These are phyloP conservation scores for Carcharodon carcharias DNA, from an alignment of 2,797 vertebrate species.

Conservation along the genomic window DNA sequence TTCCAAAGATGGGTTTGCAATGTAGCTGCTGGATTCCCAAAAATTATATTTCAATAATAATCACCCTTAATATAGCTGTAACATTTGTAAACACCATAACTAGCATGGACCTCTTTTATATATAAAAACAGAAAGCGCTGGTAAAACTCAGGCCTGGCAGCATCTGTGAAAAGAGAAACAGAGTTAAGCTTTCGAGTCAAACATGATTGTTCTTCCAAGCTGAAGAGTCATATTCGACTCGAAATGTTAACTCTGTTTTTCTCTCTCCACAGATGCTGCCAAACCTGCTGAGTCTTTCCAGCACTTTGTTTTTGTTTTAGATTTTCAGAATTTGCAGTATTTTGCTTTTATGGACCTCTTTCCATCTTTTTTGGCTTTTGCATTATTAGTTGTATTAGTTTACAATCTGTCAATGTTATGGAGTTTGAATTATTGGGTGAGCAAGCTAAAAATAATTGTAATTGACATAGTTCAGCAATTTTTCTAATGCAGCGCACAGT, in stretches of 20 bases:
- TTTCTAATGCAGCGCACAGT: neutral
- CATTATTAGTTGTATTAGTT: neutral
- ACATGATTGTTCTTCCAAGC: too few species aligned
- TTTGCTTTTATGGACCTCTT: neutral
- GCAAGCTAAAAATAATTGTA: constrained; percentile 5
- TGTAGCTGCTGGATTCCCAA: neutral
- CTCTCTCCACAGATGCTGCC: too few species aligned
- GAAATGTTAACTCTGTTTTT: too few species aligned
- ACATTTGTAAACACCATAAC: neutral
- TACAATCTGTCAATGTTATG: constrained; percentile 17
- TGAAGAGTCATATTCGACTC: too few species aligned
- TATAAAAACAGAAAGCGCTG: too few species aligned
- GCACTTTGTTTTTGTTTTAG: too few species aligned
- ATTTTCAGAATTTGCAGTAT: too few species aligned
- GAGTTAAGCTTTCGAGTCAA: too few species aligned
- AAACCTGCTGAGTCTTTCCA: too few species aligned
- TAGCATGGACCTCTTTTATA: neutral
- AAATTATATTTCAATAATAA: neutral
- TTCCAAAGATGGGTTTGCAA: neutral
- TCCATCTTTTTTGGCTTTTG: neutral
- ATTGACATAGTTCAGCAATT: neutral
- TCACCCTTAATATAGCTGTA: neutral
- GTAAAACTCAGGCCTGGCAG: too few species aligned
- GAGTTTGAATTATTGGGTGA: constrained; percentile 4
- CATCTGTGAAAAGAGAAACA: too few species aligned